phyloP scores from a whole-genome alignment of 2,888 invertebrate species.

The Dendrolimus pini region DNA sequence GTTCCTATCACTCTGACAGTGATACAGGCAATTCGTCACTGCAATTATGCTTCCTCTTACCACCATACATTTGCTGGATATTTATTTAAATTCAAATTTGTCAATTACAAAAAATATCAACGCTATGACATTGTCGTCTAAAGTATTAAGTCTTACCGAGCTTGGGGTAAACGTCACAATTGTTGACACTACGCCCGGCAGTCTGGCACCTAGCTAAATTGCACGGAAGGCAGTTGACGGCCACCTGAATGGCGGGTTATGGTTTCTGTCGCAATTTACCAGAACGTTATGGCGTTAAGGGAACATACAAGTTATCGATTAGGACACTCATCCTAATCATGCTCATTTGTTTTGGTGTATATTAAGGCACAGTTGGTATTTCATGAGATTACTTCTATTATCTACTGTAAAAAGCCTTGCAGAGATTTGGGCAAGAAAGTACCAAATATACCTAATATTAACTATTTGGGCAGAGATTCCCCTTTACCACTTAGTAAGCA shows the following conservation, averaged over 20 bases:
- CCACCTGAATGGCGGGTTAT: background rate
- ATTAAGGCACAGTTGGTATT: too few relatives aligned
- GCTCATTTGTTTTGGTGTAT: too few relatives aligned
- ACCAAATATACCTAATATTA: too few relatives aligned
- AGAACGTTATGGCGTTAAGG: background rate
- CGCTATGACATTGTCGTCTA: background rate
- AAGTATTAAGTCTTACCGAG: background rate
- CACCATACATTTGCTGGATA: background rate
- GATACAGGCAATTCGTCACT: background rate
- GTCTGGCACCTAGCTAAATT: constrained; percentile 23
- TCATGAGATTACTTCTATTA: too few relatives aligned
- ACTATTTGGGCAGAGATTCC: too few relatives aligned
- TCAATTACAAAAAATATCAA: constrained; percentile 18
- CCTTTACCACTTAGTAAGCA: too few relatives aligned
- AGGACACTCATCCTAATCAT: background rate
- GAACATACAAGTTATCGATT: background rate
- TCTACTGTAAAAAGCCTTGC: too few relatives aligned
- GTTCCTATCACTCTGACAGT: too few relatives aligned
- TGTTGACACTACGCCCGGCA: constrained; percentile 14
- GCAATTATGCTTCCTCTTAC: background rate
- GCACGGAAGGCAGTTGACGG: constrained; percentile 11
- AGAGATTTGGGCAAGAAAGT: too few relatives aligned
- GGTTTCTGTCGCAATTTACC: background rate
- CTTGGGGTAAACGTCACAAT: constrained; percentile 10
- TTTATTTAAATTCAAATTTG: constrained; percentile 1